A percentile compares a stretch with the other conserved stretches of the same genome.
phyloP scores from a whole-genome alignment of 2,888 invertebrate genomes.

The Microplitis manilae region DNA sequence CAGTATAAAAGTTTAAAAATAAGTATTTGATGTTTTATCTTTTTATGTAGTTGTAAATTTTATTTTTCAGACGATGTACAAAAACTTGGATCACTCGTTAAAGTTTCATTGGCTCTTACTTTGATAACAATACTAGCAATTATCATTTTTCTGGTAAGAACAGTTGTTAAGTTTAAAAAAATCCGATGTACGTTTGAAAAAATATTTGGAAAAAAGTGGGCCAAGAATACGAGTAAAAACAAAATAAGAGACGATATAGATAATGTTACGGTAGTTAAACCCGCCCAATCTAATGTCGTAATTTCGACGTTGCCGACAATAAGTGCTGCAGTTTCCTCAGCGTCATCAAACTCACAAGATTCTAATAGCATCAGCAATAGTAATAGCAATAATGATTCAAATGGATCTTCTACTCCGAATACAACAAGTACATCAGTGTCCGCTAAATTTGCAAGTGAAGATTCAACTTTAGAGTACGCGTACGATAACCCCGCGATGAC shows the following conservation, averaged over 20 bases:
- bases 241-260: not conserved
- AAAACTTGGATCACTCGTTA: conserved; percentile 50
- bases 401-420: conserved; percentile 72
- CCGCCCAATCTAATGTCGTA: conserved; percentile 19
- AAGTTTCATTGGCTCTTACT: conserved; percentile 53
- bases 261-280: not conserved
- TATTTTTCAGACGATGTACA: conserved; percentile 53
- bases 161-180: conserved; percentile 55
- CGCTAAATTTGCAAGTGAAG: conserved; percentile 83
- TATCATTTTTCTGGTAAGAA: conserved; percentile 51
- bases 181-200: conserved; percentile 53
- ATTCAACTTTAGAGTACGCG: conserved; percentile 83
- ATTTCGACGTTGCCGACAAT: conserved; percentile 60
- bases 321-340: conserved; percentile 58
- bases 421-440: conserved; percentile 82
- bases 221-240: conserved; percentile 48
- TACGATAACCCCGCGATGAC: conserved; percentile 87
- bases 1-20: not conserved
- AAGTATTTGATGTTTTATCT: not conserved
- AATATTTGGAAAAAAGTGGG: conserved; percentile 56
- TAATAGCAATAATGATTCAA: conserved; percentile 38
- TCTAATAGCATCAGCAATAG: conserved; percentile 3
- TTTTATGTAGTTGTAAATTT: not conserved
- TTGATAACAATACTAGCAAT: conserved; percentile 50
- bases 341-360: conserved; percentile 36